These are phyloP conservation scores for Agrochola macilenta DNA, from an alignment of 2,888 invertebrate species.

Conservation along the genomic window DNA sequence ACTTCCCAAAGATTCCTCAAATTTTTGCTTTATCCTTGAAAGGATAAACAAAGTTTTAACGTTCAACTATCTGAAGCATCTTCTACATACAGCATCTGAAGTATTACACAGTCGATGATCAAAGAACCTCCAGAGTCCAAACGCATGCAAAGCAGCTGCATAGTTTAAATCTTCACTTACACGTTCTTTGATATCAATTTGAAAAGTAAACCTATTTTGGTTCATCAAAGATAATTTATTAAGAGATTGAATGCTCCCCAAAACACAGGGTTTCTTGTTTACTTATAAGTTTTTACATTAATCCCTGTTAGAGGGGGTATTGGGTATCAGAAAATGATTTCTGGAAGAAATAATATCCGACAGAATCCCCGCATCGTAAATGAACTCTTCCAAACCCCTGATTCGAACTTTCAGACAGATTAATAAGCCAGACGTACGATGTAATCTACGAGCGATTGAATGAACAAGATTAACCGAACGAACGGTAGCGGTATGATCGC, in stretches of 20 bases:
- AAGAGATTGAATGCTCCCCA: slow-evolving; percentile 2
- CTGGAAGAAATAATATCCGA: slow-evolving; percentile 47
- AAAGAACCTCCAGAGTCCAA: slow-evolving; percentile 30
- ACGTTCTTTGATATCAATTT: neutral
- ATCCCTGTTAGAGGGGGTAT: slow-evolving; percentile 44
- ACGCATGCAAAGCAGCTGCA: slow-evolving; percentile 34
- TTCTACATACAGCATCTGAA: slow-evolving; percentile 38
- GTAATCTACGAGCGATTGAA: slow-evolving; percentile 66
- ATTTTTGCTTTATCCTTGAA: slow-evolving; percentile 64
- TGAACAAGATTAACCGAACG: slow-evolving; percentile 68
- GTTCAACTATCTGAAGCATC: slow-evolving; percentile 43
- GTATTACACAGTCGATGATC: slow-evolving; percentile 47
- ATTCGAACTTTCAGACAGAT: slow-evolving; percentile 61
- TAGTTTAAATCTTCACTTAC: slow-evolving; percentile 27
- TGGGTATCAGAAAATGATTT: slow-evolving; percentile 38
- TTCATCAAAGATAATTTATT: slow-evolving; percentile 4
- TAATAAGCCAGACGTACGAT: slow-evolving; percentile 62
- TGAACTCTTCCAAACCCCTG: slow-evolving; percentile 52
- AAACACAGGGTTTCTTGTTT: slow-evolving; percentile 29
- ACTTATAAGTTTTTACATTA: slow-evolving; percentile 43
- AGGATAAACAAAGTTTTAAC: slow-evolving; percentile 62
- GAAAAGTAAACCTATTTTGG: neutral
- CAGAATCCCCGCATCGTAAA: slow-evolving; percentile 50
- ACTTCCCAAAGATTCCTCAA: slow-evolving; percentile 51
- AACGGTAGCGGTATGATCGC: slow-evolving; percentile 70